Percentiles rank a stretch among this genome's conserved stretches.
These are phyloP conservation scores for Pemphigus obesinymphae DNA, from an alignment of 1,140 invertebrate species.

Conservation along the genomic window DNA sequence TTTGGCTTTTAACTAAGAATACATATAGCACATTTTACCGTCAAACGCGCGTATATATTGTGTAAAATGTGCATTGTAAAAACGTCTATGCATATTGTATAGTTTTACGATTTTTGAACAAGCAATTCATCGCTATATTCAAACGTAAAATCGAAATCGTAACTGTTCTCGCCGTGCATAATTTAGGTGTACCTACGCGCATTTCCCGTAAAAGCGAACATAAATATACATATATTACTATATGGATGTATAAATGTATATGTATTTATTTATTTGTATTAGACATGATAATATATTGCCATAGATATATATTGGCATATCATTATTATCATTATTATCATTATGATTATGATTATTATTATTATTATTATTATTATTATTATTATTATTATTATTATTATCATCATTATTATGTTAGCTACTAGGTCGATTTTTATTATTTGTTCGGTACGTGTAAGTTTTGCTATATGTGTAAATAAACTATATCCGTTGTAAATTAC, in stretches of 20 bases:
- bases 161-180: too few relatives aligned
- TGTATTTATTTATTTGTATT: too few relatives aligned
- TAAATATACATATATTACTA: neutral
- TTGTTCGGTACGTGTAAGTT: neutral
- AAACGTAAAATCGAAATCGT: neutral
- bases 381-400: neutral
- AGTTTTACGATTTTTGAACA: neutral
- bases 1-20: neutral
- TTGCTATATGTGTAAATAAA: constrained; percentile 17
- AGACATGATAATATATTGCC: neutral
- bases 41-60: neutral
- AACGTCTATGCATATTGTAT: neutral
- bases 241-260: neutral
- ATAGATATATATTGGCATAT: too few relatives aligned
- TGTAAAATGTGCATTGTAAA: neutral
- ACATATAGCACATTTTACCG: neutral
- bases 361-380: too few relatives aligned
- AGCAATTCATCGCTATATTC: neutral
- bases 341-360: too few relatives aligned
- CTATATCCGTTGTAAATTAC: neutral
- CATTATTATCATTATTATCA: too few relatives aligned
- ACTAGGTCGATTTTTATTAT: neutral
- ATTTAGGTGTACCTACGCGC: too few relatives aligned
- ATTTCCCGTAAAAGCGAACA: too few relatives aligned
- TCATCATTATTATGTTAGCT: neutral